A percentile compares a stretch with the other conserved stretches of the same genome.
These are phyloP conservation scores for Nesospiza acunhae DNA, from an alignment of 2,113 vertebrate species.

Conservation along the genomic window DNA sequence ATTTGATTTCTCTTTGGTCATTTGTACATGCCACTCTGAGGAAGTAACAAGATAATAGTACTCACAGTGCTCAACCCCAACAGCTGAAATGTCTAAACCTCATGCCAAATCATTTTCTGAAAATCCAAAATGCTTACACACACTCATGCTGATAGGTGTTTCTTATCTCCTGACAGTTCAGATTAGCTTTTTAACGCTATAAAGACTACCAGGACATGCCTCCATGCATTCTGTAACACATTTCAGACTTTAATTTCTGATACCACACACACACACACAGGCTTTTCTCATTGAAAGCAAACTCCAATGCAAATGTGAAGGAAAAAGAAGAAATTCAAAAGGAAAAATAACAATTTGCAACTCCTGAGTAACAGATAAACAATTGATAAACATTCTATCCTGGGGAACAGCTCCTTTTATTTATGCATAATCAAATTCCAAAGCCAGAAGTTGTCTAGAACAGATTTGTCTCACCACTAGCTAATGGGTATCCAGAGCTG, in stretches of 20 bases:
- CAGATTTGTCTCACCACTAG: background rate
- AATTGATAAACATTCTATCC: background rate
- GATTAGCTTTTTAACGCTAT: slow-evolving; percentile 6
- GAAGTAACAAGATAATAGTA: background rate
- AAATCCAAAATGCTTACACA: background rate
- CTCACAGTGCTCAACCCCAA: background rate
- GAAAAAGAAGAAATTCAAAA: background rate
- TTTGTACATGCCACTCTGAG: background rate
- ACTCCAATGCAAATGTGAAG: background rate
- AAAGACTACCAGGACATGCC: background rate
- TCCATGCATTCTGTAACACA: background rate
- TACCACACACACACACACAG: background rate
- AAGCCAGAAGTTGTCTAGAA: background rate
- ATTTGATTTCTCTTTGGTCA: background rate
- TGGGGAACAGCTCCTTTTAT: background rate
- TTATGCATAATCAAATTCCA: background rate
- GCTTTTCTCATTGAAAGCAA: background rate
- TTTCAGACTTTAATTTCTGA: background rate
- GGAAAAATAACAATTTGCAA: background rate
- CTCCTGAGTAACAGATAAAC: background rate
- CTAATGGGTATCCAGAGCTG: background rate
- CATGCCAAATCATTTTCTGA: slow-evolving; percentile 5
- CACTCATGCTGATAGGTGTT: background rate
- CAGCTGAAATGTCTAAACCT: background rate
- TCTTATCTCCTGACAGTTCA: slow-evolving; percentile 24